Base-by-base conservation (phyloP, 1,140 invertebrate genomes). In the Pogonus chalceus region DNA sequence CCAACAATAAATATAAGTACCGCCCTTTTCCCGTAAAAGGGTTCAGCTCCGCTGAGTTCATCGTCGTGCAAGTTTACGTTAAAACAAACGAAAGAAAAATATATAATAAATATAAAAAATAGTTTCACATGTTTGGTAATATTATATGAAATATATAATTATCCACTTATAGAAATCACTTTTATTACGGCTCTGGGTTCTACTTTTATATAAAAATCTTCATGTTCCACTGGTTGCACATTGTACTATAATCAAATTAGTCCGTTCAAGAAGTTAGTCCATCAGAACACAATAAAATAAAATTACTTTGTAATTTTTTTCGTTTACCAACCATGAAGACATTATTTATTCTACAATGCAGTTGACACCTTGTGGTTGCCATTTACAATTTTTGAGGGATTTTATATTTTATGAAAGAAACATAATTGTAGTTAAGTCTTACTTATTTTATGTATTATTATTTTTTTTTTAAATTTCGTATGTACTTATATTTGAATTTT, bases 101-200 rank as follows among this genome's bases (percentile, higher is more conserved):
- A n/a, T n/a, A n/a, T n/a, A n/a, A n/a, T n/a, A n/a, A 43, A 43
- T 12, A 43, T 43, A 18, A 43, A 43, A 43, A 9, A 12, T 43
- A 12, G 3, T 43, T 16, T 16, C 37, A 43, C 37, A 43, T 18
- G 37, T 43, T 7, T 43, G 37, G 7, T 31, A 43, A 10, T 9
- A 43, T 43, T 43, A 43, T 43, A 4, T 43, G 37, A 43, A 43
- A n/a, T 12, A 18, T 43, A 18, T 43, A 43, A 43, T 43, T 43
- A 43, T 43, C 37, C 37, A 43, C 37, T 43, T 43, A 43, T 18
- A 16, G 18, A 9, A 43, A 43, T 43, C 37, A 18, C 18, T 43
- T 43, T 9, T 43, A 43, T 43, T 43, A 43, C 26, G 4, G 26
- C 26, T 7, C 26, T 31, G 26, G n/a, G 26, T 31, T 7, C 37